These are phyloP conservation scores for Drosophila auraria DNA, from an alignment of 1,140 invertebrate genomes.

Conservation along the genomic window DNA sequence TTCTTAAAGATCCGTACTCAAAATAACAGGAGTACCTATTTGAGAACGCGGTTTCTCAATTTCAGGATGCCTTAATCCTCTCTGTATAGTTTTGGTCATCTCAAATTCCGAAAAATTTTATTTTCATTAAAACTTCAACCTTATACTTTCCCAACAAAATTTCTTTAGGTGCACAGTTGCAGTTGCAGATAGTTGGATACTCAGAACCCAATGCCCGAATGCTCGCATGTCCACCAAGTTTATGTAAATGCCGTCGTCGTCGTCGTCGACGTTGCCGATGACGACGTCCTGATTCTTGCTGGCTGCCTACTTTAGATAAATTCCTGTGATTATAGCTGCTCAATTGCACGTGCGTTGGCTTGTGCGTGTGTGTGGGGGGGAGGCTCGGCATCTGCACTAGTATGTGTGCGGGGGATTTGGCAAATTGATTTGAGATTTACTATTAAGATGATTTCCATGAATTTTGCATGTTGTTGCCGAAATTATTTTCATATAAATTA, in stretches of 20 bases:
- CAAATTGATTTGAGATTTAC: slow-evolving; percentile 57
- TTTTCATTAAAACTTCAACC: no score
- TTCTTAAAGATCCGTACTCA: no score
- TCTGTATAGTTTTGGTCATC: no score
- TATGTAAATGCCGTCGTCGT: slow-evolving; percentile 68
- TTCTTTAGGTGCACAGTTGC: slow-evolving; percentile 2
- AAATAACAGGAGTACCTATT: no score
- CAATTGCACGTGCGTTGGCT: slow-evolving; percentile 67
- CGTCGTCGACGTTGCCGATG: slow-evolving; percentile 23
- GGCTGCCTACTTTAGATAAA: slow-evolving; percentile 73
- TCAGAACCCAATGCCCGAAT: slow-evolving; percentile 29
- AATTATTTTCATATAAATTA: slow-evolving; percentile 82
- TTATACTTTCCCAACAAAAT: no score
- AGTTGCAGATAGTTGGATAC: slow-evolving; percentile 33
- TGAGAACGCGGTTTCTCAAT: no score
- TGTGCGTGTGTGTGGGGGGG: neutral
- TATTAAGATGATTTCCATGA: slow-evolving; percentile 50
- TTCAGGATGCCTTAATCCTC: no score
- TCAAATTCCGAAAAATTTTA: no score
- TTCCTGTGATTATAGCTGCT: slow-evolving; percentile 80
- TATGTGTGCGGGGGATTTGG: slow-evolving; percentile 37
- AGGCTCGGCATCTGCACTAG: slow-evolving; percentile 9
- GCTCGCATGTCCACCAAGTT: slow-evolving; percentile 67
- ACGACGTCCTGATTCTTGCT: slow-evolving; percentile 52
- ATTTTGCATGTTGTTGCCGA: slow-evolving; percentile 46